phyloP scores from a whole-genome alignment of 2,113 vertebrate species.

The Marcusenius ussheri region DNA sequence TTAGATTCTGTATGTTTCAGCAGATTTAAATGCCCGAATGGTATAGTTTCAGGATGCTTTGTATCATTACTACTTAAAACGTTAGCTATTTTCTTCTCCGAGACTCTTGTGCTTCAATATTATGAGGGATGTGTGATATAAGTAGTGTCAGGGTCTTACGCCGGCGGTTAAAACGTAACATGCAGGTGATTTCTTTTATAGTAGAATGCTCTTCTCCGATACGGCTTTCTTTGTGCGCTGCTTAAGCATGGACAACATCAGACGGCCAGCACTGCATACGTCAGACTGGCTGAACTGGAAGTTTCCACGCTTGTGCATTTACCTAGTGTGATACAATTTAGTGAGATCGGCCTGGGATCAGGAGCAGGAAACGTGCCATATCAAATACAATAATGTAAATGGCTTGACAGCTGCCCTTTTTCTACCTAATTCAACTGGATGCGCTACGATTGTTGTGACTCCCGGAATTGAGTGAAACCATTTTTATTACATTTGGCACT shows the following conservation, averaged over 20 bases:
- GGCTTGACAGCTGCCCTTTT: background rate
- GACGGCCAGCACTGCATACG: background rate
- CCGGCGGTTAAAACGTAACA: background rate
- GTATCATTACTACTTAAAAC: background rate
- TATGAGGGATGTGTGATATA: background rate
- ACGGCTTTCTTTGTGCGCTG: background rate
- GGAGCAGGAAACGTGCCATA: background rate
- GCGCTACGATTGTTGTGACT: background rate
- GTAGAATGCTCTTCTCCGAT: background rate
- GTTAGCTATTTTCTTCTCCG: background rate
- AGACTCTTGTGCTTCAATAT: background rate
- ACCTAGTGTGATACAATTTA: background rate
- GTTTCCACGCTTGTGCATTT: constrained; percentile 1
- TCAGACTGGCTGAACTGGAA: constrained; percentile 11
- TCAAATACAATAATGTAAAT: background rate
- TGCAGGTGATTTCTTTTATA: no score
- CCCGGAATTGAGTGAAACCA: background rate
- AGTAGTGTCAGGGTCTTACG: background rate
- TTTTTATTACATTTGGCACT: background rate
- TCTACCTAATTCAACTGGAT: background rate
- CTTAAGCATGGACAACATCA: background rate
- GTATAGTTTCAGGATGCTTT: background rate
- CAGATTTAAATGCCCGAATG: background rate
- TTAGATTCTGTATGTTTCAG: background rate
- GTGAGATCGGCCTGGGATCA: background rate